A percentile compares a stretch with the other conserved stretches of the same genome.
These are phyloP conservation scores for Tetragonisca angustula DNA, from an alignment of 2,888 invertebrate species.

Conservation along the genomic window DNA sequence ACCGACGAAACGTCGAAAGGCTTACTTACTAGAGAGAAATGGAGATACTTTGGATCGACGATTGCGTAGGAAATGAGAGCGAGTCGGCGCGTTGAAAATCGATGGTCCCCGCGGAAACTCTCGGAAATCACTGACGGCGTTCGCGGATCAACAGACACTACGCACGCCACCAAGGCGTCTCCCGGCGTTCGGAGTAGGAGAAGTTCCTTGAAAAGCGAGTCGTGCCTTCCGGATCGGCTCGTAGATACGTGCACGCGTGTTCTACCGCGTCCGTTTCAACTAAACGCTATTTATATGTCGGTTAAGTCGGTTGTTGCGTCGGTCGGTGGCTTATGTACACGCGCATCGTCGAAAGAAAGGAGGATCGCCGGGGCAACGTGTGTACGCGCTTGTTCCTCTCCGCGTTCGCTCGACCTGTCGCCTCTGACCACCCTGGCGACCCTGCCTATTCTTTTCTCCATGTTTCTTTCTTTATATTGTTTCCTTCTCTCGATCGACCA, in stretches of 20 bases:
- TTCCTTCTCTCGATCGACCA: not conserved
- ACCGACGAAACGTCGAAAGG: not conserved
- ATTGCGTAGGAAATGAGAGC: not conserved
- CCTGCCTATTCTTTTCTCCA: too few species aligned
- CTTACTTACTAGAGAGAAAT: conserved; percentile 16
- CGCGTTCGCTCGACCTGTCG: not conserved
- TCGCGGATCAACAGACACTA: conserved; percentile 19
- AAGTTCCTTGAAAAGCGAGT: conserved; percentile 54
- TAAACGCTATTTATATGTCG: conserved; percentile 78
- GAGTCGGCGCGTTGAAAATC: conserved; percentile 15
- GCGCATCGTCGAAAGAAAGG: conserved; percentile 65
- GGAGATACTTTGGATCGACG: not conserved
- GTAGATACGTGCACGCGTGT: conserved; percentile 69
- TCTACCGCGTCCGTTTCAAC: conserved; percentile 74
- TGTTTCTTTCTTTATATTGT: too few species aligned
- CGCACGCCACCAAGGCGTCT: too few species aligned
- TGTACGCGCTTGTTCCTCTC: conserved; percentile 35
- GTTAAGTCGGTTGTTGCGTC: conserved; percentile 72
- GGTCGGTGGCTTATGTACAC: conserved; percentile 55
- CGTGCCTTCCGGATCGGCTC: conserved; percentile 67
- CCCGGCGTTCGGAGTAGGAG: conserved; percentile 41
- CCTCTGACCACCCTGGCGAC: not conserved
- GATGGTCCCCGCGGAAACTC: conserved; percentile 44
- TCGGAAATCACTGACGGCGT: conserved; percentile 50
- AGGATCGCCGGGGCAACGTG: not conserved